These are phyloP conservation scores for Acipenser ruthenus DNA, from an alignment of 2,797 vertebrate genomes.

Conservation along the genomic window DNA sequence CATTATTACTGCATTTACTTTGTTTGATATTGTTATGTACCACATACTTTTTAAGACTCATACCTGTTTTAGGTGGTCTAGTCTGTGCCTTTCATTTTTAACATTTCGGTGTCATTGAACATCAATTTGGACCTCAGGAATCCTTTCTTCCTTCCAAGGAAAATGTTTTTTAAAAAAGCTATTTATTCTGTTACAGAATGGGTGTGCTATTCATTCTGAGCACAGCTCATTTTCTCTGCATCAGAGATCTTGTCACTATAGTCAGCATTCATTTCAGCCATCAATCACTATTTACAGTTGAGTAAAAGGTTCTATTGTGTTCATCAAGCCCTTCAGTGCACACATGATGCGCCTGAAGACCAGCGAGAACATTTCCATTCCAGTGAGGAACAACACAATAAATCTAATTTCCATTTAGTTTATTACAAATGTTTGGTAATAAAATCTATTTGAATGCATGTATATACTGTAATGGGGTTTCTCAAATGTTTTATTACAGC, in stretches of 20 bases:
- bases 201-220: slow-evolving; percentile 44
- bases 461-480: background rate
- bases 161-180: slow-evolving; percentile 8
- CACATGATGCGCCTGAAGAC: background rate
- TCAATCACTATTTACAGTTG: slow-evolving; percentile 49
- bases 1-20: no score
- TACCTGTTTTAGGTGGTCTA: no score
- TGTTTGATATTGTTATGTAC: no score
- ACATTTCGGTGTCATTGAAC: no score
- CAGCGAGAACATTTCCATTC: background rate
- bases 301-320: background rate
- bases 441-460: background rate
- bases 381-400: background rate
- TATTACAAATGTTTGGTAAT: background rate
- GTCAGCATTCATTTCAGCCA: slow-evolving; percentile 63
- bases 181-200: slow-evolving; percentile 28
- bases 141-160: background rate
- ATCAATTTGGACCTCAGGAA: no score
- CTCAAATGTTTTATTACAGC: background rate
- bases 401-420: background rate
- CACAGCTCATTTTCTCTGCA: slow-evolving; percentile 57
- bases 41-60: no score
- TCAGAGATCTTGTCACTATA: slow-evolving; percentile 66
- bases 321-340: background rate
- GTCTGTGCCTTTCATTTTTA: no score